Percentiles rank a stretch among this genome's conserved stretches.
These are phyloP conservation scores for Melitaea cinxia DNA, from an alignment of 1,140 invertebrate genomes.

Conservation along the genomic window DNA sequence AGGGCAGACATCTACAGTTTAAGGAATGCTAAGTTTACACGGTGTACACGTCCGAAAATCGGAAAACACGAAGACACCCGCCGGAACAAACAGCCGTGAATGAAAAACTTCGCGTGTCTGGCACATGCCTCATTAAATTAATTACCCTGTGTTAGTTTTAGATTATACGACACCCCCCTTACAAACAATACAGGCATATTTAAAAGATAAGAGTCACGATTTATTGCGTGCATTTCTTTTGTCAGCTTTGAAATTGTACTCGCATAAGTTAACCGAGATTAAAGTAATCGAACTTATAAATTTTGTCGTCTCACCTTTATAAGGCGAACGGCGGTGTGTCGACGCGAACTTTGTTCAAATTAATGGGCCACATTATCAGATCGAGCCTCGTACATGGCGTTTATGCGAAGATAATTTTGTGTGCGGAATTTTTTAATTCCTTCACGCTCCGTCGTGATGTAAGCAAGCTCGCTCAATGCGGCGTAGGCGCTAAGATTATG, in stretches of 20 bases:
- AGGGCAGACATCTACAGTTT: neutral
- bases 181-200: conserved; percentile 78
- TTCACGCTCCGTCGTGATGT: conserved; percentile 50
- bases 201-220: conserved; percentile 74
- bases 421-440: conserved; percentile 69
- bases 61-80: conserved; percentile 30
- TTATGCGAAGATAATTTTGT: conserved; percentile 80
- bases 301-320: conserved; percentile 81
- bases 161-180: conserved; percentile 64
- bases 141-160: conserved; percentile 74
- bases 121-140: conserved; percentile 74
- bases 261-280: conserved; percentile 81
- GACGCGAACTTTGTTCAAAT: conserved; percentile 80
- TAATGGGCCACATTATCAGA: conserved; percentile 80
- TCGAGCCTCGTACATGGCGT: conserved; percentile 77
- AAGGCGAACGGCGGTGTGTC: conserved; percentile 74
- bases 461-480: conserved; percentile 35
- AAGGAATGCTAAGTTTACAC: conserved; percentile 7
- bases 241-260: conserved; percentile 81
- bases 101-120: conserved; percentile 61
- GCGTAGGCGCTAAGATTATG: conserved; percentile 60
- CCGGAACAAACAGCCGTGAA: conserved; percentile 52
- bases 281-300: conserved; percentile 82
- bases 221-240: conserved; percentile 82
- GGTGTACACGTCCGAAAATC: conserved; percentile 40